Base-by-base conservation (phyloP, 2,888 invertebrate genomes). In the Dorcus hopei region DNA sequence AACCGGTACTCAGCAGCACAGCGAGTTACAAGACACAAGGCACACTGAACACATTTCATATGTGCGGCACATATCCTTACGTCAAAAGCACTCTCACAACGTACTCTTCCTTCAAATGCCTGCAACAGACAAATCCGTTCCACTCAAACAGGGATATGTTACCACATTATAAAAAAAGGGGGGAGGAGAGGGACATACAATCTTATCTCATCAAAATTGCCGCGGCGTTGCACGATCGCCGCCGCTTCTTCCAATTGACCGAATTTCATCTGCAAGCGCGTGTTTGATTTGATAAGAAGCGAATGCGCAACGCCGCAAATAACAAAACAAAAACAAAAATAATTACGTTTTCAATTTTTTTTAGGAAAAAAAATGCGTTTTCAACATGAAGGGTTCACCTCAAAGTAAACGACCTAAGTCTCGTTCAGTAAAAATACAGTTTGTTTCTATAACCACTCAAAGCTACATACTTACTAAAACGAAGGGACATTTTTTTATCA, bases 51-150 rank as follows among this genome's bases (percentile, higher is more conserved):
- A 53, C 50, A 47, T 48, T 56, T 51, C 43, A 43, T 51, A 52
- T 55, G 66, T 68, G 67, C 68, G 68, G 69, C 69, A 72, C 70
- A 73, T 71, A 73, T 70, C 82, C 90, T 90, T 90, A 91, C 90
- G 90, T 89, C 80, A 90, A 85, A 86, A 89, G 87, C 84, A 90
- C 88, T 85, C 88, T 89, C 84, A 89, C 87, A 86, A 87, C 86
- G 87, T 88, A 91, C 85, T 87, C 87, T 82, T 89, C 88, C 81
- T 86, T 86, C 81, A 90, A 85, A 70, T 76, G 75, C 80, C 82
- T 82, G 81, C 70, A 82, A 82, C 80, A 81, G 76, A 73, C 65
- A 74, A 73, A 71, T 70, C 76, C 75, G 72, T 69, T 71, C 72
- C 72, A 72, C 73, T 74, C 72, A 74, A 72, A 73, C 63, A 64